phyloP scores from a whole-genome alignment of 2,797 vertebrate species.

The Cirrhinus molitorella region DNA sequence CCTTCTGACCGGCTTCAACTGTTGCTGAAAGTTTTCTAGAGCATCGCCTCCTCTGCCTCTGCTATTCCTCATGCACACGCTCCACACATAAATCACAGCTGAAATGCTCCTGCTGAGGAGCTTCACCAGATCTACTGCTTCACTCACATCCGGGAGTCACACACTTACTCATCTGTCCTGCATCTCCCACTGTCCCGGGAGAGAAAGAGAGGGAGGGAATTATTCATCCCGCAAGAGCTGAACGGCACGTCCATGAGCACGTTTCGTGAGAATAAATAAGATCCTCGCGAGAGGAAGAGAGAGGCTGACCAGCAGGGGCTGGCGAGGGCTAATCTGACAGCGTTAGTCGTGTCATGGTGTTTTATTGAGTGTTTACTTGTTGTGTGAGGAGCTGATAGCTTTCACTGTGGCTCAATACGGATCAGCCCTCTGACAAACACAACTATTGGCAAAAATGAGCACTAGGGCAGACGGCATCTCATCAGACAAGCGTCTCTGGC shows the following conservation, averaged over 20 bases:
- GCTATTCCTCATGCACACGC: constrained; percentile 39
- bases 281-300: constrained; percentile 3
- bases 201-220: constrained; percentile 7
- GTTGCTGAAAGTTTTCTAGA: constrained; percentile 53
- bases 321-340: constrained; percentile 64
- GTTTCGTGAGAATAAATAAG: not conserved
- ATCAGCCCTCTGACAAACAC: constrained; percentile 79
- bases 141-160: constrained; percentile 22
- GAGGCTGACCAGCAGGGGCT: not conserved
- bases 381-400: constrained; percentile 73
- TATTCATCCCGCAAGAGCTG: not conserved
- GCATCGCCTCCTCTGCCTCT: constrained; percentile 42
- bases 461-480: constrained; percentile 73
- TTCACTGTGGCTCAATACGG: constrained; percentile 73
- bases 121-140: constrained; percentile 33
- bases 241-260: not conserved
- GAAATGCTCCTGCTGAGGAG: constrained; percentile 11
- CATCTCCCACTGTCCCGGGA: constrained; percentile 14
- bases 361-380: constrained; percentile 68
- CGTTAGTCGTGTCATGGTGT: constrained; percentile 65
- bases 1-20: constrained; percentile 39
- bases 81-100: constrained; percentile 50
- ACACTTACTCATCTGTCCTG: constrained; percentile 19
- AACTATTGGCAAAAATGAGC: constrained; percentile 74
- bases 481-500: constrained; percentile 50